Base-by-base conservation (phyloP, 1,140 invertebrate genomes). In the Drosophila asahinai region DNA sequence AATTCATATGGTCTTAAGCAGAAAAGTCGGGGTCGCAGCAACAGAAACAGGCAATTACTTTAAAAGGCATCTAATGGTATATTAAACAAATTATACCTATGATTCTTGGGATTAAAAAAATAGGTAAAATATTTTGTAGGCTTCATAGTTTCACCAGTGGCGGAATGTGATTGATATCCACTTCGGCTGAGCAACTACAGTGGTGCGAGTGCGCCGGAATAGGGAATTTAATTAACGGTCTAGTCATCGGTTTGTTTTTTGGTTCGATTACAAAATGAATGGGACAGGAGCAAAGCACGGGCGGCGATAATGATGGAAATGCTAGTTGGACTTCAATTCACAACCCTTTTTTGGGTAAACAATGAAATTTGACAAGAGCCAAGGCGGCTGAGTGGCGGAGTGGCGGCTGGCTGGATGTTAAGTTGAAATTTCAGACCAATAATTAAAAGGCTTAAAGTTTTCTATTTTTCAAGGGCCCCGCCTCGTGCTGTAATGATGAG, bases 371-470 rank as follows among this genome's bases (percentile, higher is more conserved):
- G 59, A 36, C 19, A 49, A 25, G 25, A 15, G n/a, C 22, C 48
- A 22, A n/a, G 43, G 12, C 14, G 54, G 17, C 19, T 5, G 14
- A 9, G 33, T 25, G n/a, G n/a, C 15, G 14, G 12, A 17, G 22
- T 25, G n/a, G n/a, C 15, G 14, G 12, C 36, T 57, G 63, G 42
- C 42, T 47, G 19, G 33, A 64, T 68, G 43, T 51, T 63, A 38
- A 47, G 48, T 64, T 70, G 60, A 65, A 70, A 65, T 70, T 70
- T 65, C 38, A 70, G 40, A 71, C 33, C 51, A 55, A 71, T 57
- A 71, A 71, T 67, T 71, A 67, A 55, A 45, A 25, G 54, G 42
- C 51, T 22, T 47, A 47, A 45, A 54, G 61, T 64, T 70, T 49
- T 17, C 48, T n/a, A 38, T 27, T 45, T 42, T 70, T 38, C 48